phyloP scores from a whole-genome alignment of 2,797 vertebrate species.

The Sebastes alutus region DNA sequence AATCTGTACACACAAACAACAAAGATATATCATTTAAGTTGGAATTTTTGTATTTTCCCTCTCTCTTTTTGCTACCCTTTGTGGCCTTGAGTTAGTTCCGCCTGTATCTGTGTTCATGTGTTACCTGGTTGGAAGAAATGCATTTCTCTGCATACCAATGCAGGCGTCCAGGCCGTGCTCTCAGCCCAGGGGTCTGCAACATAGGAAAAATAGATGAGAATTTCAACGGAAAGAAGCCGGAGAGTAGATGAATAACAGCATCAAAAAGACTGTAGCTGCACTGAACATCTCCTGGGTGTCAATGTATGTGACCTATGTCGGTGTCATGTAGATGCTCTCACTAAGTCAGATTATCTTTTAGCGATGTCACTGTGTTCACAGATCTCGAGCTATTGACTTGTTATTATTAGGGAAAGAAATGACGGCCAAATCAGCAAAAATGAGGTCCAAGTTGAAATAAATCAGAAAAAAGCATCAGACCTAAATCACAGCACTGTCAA shows the following conservation, averaged over 20 bases:
- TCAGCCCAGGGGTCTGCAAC: conserved; percentile 91
- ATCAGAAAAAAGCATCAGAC: not conserved
- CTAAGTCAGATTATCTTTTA: not conserved
- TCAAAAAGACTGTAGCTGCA: not conserved
- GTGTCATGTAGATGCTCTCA: not conserved
- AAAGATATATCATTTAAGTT: not conserved
- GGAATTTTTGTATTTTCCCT: not conserved
- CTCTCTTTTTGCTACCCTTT: not conserved
- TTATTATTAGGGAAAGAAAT: not conserved
- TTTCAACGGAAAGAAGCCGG: not conserved
- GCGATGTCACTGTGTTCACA: not conserved
- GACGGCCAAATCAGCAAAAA: not conserved
- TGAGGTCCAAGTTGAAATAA: not conserved
- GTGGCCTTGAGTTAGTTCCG: not conserved
- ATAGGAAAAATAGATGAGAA: not conserved
- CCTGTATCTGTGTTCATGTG: not conserved
- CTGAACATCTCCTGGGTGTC: not conserved
- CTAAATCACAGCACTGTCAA: not conserved
- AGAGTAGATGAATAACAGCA: not conserved
- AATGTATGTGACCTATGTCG: not conserved
- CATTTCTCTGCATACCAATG: conserved; percentile 92
- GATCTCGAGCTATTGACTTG: not conserved
- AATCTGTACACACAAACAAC: conserved; percentile 77
- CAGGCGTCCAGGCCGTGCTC: conserved; percentile 84
- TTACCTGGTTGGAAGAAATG: conserved; percentile 85